A percentile compares a stretch with the other conserved stretches of the same genome.
These are phyloP conservation scores for Hypercompe scribonia DNA, from an alignment of 2,888 invertebrate genomes.

Conservation along the genomic window DNA sequence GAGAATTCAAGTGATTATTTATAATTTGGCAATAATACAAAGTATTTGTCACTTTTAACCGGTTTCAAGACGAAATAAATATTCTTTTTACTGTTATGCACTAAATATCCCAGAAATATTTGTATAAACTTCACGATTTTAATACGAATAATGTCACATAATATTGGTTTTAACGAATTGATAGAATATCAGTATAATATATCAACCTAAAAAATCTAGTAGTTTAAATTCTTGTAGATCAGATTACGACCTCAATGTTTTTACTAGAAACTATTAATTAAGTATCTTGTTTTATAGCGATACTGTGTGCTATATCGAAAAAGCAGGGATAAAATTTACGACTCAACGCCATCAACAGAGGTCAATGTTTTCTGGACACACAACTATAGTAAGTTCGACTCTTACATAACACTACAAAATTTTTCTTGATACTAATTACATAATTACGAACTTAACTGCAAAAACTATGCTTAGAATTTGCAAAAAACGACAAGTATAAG, in stretches of 20 bases:
- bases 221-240: conserved; percentile 3
- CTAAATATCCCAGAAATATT: conserved; percentile 35
- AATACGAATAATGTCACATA: conserved; percentile 33
- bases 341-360: background rate
- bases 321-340: background rate
- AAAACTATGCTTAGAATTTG: background rate
- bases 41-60: conserved; percentile 27
- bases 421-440: background rate
- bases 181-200: conserved; percentile 23
- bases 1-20: conserved; percentile 24
- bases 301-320: background rate
- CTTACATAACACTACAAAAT: background rate
- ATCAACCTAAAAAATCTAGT: background rate
- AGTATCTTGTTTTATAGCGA: background rate
- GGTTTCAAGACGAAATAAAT: conserved; percentile 30
- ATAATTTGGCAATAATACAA: conserved; percentile 31
- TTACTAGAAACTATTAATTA: background rate
- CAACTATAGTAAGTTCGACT: background rate
- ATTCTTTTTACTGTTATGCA: conserved; percentile 41
- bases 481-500: background rate
- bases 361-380: background rate
- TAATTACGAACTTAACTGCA: too few relatives aligned
- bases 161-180: conserved; percentile 27
- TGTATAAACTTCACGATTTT: conserved; percentile 24
- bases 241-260: background rate